phyloP scores from a whole-genome alignment of 2,113 vertebrate genomes.

The Melozone crissalis region DNA sequence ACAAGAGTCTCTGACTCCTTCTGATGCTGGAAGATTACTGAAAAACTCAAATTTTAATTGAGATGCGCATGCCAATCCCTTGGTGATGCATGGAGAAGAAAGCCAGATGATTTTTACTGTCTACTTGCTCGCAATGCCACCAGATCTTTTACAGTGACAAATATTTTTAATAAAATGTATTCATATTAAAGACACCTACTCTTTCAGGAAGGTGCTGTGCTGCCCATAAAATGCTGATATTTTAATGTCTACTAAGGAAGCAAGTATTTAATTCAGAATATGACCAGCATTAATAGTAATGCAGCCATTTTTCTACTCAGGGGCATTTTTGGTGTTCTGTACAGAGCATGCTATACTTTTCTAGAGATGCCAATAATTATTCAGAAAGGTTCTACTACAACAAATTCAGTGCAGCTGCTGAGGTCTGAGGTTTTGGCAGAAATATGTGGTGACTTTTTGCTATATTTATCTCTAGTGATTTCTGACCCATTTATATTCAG shows the following conservation, averaged over 20 bases:
- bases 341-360: neutral
- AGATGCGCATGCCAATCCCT: neutral
- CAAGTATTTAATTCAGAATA: constrained; percentile 15
- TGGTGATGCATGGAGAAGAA: neutral
- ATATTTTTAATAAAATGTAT: neutral
- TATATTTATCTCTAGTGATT: neutral
- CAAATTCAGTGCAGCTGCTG: neutral
- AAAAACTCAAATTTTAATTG: neutral
- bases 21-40: neutral
- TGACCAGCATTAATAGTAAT: neutral
- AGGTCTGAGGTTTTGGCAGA: neutral
- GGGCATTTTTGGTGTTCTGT: neutral
- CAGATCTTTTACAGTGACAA: neutral
- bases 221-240: neutral
- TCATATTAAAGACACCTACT: neutral
- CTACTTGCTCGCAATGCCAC: neutral
- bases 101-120: neutral
- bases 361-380: neutral
- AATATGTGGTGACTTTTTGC: neutral
- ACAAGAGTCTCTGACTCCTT: neutral
- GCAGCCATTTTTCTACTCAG: constrained; percentile 38
- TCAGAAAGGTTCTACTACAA: neutral
- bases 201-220: neutral
- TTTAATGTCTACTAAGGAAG: constrained; percentile 13
- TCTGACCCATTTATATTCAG: neutral